These are phyloP conservation scores for Chelonus formosanus DNA, from an alignment of 2,888 invertebrate species.

Conservation along the genomic window DNA sequence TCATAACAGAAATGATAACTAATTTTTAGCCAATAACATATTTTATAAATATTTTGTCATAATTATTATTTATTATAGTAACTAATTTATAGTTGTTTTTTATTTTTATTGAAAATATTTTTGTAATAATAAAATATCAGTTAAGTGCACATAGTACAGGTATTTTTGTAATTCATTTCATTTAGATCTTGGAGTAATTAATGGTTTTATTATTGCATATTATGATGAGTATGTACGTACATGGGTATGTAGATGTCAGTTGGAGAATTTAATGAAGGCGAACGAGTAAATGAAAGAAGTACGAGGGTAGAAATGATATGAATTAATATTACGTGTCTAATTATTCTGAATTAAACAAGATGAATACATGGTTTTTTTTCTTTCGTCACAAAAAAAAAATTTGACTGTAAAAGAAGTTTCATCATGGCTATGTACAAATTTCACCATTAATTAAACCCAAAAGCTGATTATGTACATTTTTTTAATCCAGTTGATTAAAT, in stretches of 20 bases:
- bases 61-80: too few relatives aligned
- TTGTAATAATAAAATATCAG: too few relatives aligned
- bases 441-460: too few relatives aligned
- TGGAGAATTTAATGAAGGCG: constrained; percentile 18
- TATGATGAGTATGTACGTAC: neutral
- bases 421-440: too few relatives aligned
- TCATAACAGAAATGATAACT: neutral
- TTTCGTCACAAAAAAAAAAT: too few relatives aligned
- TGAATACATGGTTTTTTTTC: constrained; percentile 21
- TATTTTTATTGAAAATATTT: neutral
- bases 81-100: neutral
- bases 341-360: constrained; percentile 43
- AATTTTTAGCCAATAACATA: too few relatives aligned
- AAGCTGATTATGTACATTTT: too few relatives aligned
- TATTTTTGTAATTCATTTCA: too few relatives aligned
- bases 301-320: constrained; percentile 38
- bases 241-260: neutral
- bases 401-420: too few relatives aligned
- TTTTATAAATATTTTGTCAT: too few relatives aligned
- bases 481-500: too few relatives aligned
- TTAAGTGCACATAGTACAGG: too few relatives aligned
- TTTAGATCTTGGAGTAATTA: neutral
- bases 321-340: constrained; percentile 49
- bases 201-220: neutral
- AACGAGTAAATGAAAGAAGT: constrained; percentile 13